Evolutionary conservation across 2,113 vertebrate species (phyloP), one percentile per base, ranked within the genome.

Genomic region (Cyprinodon brontotheroides): DNA sequence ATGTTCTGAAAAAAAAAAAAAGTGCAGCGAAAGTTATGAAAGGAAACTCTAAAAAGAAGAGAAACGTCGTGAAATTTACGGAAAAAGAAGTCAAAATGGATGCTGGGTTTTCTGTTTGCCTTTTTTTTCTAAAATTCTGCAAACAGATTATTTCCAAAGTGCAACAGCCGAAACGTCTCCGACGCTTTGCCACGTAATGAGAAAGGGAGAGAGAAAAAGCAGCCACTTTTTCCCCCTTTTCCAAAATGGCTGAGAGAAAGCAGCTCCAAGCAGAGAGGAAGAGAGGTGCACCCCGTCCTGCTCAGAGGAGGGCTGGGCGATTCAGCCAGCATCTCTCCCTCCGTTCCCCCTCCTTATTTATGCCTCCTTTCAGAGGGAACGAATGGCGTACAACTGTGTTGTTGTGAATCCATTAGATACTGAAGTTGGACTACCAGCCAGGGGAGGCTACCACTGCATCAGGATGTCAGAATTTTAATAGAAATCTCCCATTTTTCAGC

Each of bases 241-340:
- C 90, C 93, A 95, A 94, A 94, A 95, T 94, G 93, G 94, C 93
- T 93, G 92, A 91, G 89, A 81, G 78, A 79, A 84, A 88, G 89
- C 76, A 76, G 91, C 88, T 86, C 65, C 65, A 84, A 90, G 89
- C 77, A 79, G 84, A 77, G 85, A 87, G 88, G 82, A 85, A 74
- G 84, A 89, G 84, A 64, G 80, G 77, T 72, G 87, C 91, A 92
- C 84, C 80, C 85, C 86, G 81, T 92, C 89, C 87, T 82, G 81
- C 90, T 89, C 72, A 87, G 77, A 79, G 87, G 89, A 91, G 87
- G 91, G 86, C 88, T 86, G 87, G 86, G 73, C 78, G 69, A 89
- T 75, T 89, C 76, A 77, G 74, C 72, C 37, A 83, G 82, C 81
- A 87, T 89, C 92, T 83, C 82, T 90, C 78, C 87, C 78, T 78